Evolutionary conservation across 2,797 vertebrate species (phyloP).

Genomic region (Mus minutoides): DNA sequence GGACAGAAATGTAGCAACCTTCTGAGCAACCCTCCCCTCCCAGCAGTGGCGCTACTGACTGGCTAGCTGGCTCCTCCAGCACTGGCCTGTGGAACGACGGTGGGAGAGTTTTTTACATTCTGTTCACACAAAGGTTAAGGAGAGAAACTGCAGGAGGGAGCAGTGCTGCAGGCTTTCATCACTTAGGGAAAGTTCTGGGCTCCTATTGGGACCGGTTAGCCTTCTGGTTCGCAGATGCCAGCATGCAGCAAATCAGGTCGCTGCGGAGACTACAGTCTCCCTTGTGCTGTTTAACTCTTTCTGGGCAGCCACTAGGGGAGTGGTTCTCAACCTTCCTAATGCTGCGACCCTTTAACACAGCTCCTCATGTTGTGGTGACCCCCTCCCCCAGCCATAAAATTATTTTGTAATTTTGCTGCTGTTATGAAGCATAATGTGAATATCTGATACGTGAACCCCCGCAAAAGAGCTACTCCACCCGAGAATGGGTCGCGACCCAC

Average conservation of each 20-base stretch:
- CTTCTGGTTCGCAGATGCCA: background rate
- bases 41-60: background rate
- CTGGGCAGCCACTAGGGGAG: background rate
- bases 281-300: background rate
- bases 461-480: background rate
- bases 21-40: background rate
- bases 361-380: background rate
- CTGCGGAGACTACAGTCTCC: background rate
- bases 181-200: background rate
- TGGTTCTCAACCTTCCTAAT: background rate
- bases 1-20: background rate
- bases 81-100: background rate
- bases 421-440: background rate
- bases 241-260: background rate
- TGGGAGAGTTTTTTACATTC: background rate
- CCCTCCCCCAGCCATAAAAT: background rate
- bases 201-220: background rate
- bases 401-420: background rate
- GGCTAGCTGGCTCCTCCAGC: background rate
- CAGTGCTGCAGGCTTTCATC: background rate
- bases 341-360: background rate
- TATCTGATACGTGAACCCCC: background rate
- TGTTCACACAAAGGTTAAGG: background rate
- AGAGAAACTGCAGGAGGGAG: too few species aligned
- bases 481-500: background rate